These are phyloP conservation scores for Picathartes gymnocephalus DNA, from an alignment of 2,113 vertebrate genomes.

Conservation along the genomic window DNA sequence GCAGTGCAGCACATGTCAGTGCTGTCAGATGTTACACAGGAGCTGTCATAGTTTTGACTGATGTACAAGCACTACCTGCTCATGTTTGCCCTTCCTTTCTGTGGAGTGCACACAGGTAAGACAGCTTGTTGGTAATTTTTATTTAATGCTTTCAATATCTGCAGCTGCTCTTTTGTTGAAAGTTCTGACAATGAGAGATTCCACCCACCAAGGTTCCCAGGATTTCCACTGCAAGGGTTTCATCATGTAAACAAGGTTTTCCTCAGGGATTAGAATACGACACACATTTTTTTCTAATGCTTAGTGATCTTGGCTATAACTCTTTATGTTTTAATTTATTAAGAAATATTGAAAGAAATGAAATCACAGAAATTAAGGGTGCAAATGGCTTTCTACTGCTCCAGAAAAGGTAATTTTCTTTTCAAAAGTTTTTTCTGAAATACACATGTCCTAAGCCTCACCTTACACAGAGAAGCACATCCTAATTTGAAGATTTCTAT, in stretches of 20 bases:
- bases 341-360: neutral
- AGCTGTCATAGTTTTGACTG: conserved; percentile 87
- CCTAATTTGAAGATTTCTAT: neutral
- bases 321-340: conserved; percentile 40
- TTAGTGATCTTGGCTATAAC: conserved; percentile 10
- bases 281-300: conserved; percentile 4
- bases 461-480: neutral
- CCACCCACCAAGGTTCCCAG: conserved; percentile 48
- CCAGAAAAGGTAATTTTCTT: neutral
- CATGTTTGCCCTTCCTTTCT: conserved; percentile 83
- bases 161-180: conserved; percentile 65
- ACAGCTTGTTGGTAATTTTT: conserved; percentile 81
- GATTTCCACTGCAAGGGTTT: conserved; percentile 51
- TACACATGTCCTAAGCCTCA: neutral
- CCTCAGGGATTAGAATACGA: conserved; percentile 46
- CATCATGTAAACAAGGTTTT: conserved; percentile 52
- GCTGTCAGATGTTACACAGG: conserved; percentile 83
- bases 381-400: neutral
- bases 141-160: conserved; percentile 72
- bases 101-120: conserved; percentile 77
- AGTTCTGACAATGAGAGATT: conserved; percentile 71
- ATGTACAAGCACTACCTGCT: conserved; percentile 78
- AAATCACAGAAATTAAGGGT: conserved; percentile 15
- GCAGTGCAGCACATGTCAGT: conserved; percentile 75
- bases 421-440: neutral